These are phyloP conservation scores for Eciton burchellii DNA, from an alignment of 1,140 invertebrate species.

Conservation along the genomic window DNA sequence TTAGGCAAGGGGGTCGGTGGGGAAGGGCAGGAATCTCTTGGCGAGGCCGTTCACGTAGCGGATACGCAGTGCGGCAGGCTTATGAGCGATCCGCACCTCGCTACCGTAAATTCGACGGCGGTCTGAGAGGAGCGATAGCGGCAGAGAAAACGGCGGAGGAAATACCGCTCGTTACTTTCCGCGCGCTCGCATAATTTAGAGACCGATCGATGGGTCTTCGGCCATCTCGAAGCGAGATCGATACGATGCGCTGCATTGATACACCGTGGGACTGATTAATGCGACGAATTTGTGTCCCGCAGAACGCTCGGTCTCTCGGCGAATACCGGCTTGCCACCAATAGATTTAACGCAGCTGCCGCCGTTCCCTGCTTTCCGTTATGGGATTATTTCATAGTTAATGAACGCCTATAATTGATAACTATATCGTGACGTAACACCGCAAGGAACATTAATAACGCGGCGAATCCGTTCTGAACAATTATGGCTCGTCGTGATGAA, in stretches of 20 bases:
- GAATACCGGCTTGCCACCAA: conserved; percentile 13
- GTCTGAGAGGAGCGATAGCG: not conserved
- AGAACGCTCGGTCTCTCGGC: conserved; percentile 16
- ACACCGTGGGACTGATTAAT: conserved; percentile 53
- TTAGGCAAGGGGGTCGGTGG: not conserved
- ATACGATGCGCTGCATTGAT: conserved; percentile 35
- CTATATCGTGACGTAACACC: conserved; percentile 23
- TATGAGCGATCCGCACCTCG: conserved; percentile 37
- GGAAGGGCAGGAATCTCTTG: not conserved
- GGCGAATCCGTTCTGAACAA: not conserved
- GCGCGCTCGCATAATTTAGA: conserved; percentile 38
- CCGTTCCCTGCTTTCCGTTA: conserved; percentile 20
- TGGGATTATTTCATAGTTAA: conserved; percentile 48
- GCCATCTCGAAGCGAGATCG: not conserved
- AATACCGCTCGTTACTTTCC: not conserved
- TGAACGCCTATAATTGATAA: conserved; percentile 57
- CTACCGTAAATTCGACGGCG: conserved; percentile 17
- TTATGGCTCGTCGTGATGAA: conserved; percentile 1
- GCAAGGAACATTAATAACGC: conserved; percentile 44
- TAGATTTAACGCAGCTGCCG: conserved; percentile 53
- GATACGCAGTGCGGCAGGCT: conserved; percentile 26
- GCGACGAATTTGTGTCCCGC: conserved; percentile 49
- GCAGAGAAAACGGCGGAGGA: not conserved
- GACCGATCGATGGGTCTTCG: conserved; percentile 13
- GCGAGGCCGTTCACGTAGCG: conserved; percentile 31